These are phyloP conservation scores for Pangasius krempfi DNA, from an alignment of 2,797 vertebrate species.

Conservation along the genomic window DNA sequence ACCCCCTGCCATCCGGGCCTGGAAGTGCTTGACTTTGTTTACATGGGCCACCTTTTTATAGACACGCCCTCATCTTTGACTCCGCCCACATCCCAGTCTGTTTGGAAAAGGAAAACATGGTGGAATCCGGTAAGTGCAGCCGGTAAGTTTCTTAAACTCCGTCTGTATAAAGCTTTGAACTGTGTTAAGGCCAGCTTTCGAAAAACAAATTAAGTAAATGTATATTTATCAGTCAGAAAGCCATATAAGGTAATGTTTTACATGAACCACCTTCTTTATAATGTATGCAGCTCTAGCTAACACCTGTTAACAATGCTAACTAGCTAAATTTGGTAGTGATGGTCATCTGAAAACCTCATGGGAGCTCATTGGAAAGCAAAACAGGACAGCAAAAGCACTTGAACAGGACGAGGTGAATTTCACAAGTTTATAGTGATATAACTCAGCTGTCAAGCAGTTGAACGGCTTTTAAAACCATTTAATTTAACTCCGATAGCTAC, in stretches of 20 bases:
- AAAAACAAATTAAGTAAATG: background rate
- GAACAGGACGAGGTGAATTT: no score
- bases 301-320: background rate
- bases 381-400: background rate
- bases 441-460: background rate
- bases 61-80: background rate
- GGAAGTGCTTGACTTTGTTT: background rate
- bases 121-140: no score
- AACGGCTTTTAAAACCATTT: background rate
- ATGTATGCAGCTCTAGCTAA: background rate
- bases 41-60: background rate
- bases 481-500: background rate
- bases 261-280: background rate
- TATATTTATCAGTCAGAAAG: background rate
- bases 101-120: background rate
- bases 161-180: background rate
- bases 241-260: no score
- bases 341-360: background rate
- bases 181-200: no score
- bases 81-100: background rate
- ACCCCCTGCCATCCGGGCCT: background rate
- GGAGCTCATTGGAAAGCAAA: background rate
- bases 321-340: background rate
- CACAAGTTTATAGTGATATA: background rate
- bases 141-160: background rate